These are phyloP conservation scores for Poeciliopsis infans DNA, from an alignment of 2,797 vertebrate species.

Conservation along the genomic window DNA sequence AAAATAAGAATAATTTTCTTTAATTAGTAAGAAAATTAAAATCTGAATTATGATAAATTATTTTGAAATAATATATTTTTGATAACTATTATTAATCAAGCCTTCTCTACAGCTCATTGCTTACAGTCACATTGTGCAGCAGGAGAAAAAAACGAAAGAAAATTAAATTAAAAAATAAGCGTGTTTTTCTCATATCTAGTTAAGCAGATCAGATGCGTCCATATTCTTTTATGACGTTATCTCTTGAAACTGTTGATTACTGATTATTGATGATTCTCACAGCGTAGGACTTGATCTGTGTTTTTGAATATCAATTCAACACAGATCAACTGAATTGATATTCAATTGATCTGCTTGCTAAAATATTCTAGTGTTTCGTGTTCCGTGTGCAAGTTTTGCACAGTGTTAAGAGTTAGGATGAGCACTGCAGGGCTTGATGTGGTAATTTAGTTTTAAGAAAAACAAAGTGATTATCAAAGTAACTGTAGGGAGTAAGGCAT, in stretches of 20 bases:
- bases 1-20: neutral
- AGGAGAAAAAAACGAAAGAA: constrained; percentile 40
- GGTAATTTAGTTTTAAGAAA: constrained; percentile 35
- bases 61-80: neutral
- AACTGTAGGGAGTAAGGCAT: constrained; percentile 9
- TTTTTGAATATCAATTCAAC: constrained; percentile 12
- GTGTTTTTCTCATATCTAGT: constrained; percentile 7
- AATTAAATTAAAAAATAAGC: constrained; percentile 62
- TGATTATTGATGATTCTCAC: constrained; percentile 21
- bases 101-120: constrained; percentile 52
- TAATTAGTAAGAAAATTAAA: neutral
- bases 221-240: constrained; percentile 22
- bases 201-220: constrained; percentile 7
- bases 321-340: too few relatives aligned
- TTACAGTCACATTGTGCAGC: constrained; percentile 4
- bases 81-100: neutral
- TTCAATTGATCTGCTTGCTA: too few relatives aligned
- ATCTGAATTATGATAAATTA: neutral
- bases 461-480: constrained; percentile 15
- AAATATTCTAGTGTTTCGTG: neutral
- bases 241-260: constrained; percentile 34
- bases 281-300: constrained; percentile 15
- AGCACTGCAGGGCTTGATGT: constrained; percentile 30
- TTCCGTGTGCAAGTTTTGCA: constrained; percentile 1
- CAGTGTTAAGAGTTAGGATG: constrained; percentile 17